phyloP scores from a whole-genome alignment of 2,888 invertebrate species.

The Odontothrips loti region DNA sequence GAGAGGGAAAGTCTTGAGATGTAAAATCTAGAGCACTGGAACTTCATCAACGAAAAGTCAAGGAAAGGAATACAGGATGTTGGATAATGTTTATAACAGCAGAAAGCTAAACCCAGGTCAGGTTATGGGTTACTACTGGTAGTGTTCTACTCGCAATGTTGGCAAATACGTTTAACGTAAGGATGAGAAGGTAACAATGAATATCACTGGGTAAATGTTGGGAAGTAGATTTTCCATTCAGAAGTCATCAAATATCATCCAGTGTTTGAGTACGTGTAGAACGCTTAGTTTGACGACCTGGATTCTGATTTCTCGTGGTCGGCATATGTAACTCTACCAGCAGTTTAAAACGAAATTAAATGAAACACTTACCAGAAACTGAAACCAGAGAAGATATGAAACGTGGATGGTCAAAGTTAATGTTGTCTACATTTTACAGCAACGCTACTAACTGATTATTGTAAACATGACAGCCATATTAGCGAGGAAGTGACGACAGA shows the following conservation, averaged over 20 bases:
- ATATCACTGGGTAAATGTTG: too few species aligned
- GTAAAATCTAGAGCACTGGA: too few species aligned
- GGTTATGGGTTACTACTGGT: too few species aligned
- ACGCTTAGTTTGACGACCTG: background rate
- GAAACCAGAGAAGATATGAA: background rate
- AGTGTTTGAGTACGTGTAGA: background rate
- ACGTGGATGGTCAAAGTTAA: background rate
- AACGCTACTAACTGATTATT: slow-evolving; percentile 24
- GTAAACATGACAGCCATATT: slow-evolving; percentile 26
- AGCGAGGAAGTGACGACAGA: slow-evolving; percentile 23
- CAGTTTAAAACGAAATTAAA: background rate
- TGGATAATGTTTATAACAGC: too few species aligned
- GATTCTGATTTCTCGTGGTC: background rate
- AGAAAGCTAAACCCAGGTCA: too few species aligned
- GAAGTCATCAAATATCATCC: background rate
- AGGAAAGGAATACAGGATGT: too few species aligned
- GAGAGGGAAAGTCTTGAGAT: too few species aligned
- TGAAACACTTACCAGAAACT: background rate
- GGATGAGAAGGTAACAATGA: too few species aligned
- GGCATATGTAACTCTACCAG: background rate
- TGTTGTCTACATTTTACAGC: slow-evolving; percentile 19
- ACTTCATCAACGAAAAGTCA: too few species aligned
- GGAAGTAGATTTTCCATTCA: background rate
- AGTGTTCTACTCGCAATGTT: too few species aligned
- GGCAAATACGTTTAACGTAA: too few species aligned